phyloP scores from a whole-genome alignment of 2,113 vertebrate species.

The Rissa tridactyla region DNA sequence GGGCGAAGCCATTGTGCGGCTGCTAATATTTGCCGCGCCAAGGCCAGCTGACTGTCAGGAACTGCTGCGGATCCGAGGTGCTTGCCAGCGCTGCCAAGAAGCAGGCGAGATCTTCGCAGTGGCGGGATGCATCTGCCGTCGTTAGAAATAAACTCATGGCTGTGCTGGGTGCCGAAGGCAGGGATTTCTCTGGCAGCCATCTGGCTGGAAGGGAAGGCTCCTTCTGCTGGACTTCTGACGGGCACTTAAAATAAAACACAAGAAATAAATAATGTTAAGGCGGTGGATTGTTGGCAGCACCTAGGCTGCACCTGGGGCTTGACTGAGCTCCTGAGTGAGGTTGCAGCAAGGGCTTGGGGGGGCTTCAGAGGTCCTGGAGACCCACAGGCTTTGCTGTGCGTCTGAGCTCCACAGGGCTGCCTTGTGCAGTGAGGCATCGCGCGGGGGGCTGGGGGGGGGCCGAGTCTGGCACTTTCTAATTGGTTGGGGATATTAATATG shows the following conservation, averaged over 20 bases:
- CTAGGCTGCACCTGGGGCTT: neutral
- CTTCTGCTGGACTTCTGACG: neutral
- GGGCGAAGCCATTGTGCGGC: neutral
- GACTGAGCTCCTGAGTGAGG: neutral
- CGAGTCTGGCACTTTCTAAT: slow-evolving; percentile 8
- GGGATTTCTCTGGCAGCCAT: neutral
- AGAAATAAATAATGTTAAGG: neutral
- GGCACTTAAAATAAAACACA: neutral
- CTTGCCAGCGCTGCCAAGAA: neutral
- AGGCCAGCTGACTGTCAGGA: neutral
- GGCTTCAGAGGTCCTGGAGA: neutral
- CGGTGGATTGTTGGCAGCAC: neutral
- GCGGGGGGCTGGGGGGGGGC: neutral
- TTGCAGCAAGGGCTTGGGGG: neutral
- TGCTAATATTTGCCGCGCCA: neutral
- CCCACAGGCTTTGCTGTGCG: neutral
- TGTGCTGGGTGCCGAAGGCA: neutral
- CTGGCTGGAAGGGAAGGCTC: neutral
- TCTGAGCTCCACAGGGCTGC: neutral
- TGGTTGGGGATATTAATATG: slow-evolving; percentile 12
- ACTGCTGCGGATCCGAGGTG: neutral
- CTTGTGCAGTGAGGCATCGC: neutral
- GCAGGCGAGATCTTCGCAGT: neutral
- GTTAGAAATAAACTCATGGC: neutral
- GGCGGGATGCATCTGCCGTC: neutral